A percentile compares a stretch with the other conserved stretches of the same genome.
Conservation (phyloP, 2,888 invertebrate species). For the Himalopsyche kuldschensis region DNA sequence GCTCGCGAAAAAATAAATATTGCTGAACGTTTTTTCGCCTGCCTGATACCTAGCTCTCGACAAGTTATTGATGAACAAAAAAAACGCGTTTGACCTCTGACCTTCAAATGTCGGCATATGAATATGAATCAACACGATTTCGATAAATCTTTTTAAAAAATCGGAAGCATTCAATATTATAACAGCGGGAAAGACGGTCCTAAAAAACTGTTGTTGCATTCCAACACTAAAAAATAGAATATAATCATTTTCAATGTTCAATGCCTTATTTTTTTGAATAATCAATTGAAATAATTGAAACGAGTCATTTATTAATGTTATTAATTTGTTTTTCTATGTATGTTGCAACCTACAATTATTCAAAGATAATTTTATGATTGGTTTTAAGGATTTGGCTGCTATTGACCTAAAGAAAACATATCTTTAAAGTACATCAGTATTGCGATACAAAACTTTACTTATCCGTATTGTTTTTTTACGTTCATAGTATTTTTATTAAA, state of each 20-base stretch:
- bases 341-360: too few relatives aligned
- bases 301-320: too few relatives aligned
- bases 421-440: too few relatives aligned
- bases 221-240: neutral
- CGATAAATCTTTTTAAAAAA: neutral
- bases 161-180: neutral
- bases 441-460: too few relatives aligned
- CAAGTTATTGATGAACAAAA: neutral
- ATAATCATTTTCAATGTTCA: neutral
- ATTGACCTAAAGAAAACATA: too few relatives aligned
- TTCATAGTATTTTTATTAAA: too few relatives aligned
- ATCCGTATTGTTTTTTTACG: too few relatives aligned
- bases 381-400: too few relatives aligned
- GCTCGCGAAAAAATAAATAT: neutral
- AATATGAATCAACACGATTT: neutral
- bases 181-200: neutral
- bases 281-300: too few relatives aligned
- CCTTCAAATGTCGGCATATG: neutral
- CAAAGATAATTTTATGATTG: too few relatives aligned
- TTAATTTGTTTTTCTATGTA: too few relatives aligned
- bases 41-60: neutral
- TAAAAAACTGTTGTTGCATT: neutral
- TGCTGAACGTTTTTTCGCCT: neutral
- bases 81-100: neutral
- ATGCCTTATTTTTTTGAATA: neutral